Evolutionary conservation across 2,888 invertebrate genomes (phyloP).

Genomic region (Actias luna): DNA sequence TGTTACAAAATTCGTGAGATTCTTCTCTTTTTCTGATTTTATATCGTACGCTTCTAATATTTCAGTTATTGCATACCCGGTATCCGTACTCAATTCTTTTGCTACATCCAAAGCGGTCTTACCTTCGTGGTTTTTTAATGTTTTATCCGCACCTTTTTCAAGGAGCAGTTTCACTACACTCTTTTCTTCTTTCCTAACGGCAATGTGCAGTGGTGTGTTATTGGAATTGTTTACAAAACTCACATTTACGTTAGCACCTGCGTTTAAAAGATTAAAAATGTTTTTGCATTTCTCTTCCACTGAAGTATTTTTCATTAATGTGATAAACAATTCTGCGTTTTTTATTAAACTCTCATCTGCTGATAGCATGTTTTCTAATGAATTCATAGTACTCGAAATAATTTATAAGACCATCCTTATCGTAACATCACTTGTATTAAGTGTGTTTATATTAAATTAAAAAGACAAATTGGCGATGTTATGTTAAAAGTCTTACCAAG

Average conservation of each 20-base stretch:
- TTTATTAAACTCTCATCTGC: not conserved
- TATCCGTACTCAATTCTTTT: not conserved
- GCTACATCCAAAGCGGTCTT: not conserved
- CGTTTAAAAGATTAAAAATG: constrained; percentile 1
- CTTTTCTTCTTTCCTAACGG: constrained; percentile 10
- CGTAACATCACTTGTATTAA: too few relatives aligned
- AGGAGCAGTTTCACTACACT: constrained; percentile 1
- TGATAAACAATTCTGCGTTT: not conserved
- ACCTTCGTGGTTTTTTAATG: not conserved
- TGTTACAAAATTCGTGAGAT: not conserved
- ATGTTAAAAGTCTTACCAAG: too few relatives aligned
- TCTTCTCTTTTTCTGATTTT: not conserved
- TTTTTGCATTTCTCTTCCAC: not conserved
- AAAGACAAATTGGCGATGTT: too few relatives aligned
- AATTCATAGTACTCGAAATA: too few relatives aligned
- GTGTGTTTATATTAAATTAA: too few relatives aligned
- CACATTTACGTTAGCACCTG: constrained; percentile 11
- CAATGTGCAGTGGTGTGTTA: constrained; percentile 11
- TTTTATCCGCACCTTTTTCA: not conserved
- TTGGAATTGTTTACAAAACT: constrained; percentile 6
- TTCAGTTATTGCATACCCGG: not conserved
- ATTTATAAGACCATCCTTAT: too few relatives aligned
- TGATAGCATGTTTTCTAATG: too few relatives aligned
- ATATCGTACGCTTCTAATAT: not conserved
- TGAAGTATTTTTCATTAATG: constrained; percentile 17